Base-by-base conservation (phyloP, 2,113 vertebrate species). In the Isichthys henryi region DNA sequence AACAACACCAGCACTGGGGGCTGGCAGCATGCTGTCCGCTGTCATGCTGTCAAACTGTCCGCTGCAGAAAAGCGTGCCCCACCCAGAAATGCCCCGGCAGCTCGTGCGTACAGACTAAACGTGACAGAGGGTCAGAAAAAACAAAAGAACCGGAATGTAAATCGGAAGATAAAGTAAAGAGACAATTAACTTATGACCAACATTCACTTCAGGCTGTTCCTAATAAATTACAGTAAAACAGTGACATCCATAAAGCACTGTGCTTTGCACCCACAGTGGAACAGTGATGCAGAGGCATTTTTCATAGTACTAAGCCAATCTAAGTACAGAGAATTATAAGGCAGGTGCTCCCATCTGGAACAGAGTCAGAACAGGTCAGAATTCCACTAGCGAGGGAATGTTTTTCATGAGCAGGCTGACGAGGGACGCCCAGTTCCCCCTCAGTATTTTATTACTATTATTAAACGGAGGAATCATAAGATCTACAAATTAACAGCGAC, bases 1-100 rank as follows among this genome's bases (percentile, higher is more conserved):
- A 96, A 97, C 95, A 96, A 97, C 96, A 96, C 96, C 95, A 94
- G 93, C 96, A 96, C 96, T 96, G 95, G 96, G 94, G 93, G 93
- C 96, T 98, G 98, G 98, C 98, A 98, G 95, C 93, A 93, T 97
- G 98, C 97, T n/a, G n/a, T n/a, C n/a, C n/a, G n/a, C n/a, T n/a
- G n/a, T n/a, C n/a, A n/a, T n/a, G n/a, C n/a, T n/a, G n/a, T n/a
- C 97, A 97, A 97, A 93, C 97, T 97, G 97, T 94, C 95, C 91
- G 93, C 92, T 94, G 94, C 90, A 95, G 93, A 91, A 93, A 90
- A 93, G 92, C 94, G 56, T 43, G 88, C 94, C 95, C 94, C 95
- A 94, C 96, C 96, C 95, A 95, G 95, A 97, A 97, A 97, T 96
- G 96, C 96, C 97, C 97, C 95, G 93, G 96, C 97, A 97, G 95